Evolutionary conservation across 2,888 invertebrate genomes (phyloP), one percentile per base, ranked within the genome.

Genomic region (Cartodere bifasciata): DNA sequence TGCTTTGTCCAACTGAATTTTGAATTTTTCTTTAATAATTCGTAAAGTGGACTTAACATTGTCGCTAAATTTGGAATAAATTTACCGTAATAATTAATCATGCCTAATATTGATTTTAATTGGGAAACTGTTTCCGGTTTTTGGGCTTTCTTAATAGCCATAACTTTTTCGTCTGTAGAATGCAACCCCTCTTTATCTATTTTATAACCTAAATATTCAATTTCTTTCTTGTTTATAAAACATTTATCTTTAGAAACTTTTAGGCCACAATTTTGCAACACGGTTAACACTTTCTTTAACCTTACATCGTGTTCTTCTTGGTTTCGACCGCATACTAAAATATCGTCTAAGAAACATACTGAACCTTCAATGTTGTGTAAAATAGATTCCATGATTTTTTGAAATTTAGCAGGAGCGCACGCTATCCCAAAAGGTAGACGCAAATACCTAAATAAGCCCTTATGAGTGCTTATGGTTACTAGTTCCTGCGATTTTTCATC

Each of bases 391-490:
- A 54, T 52, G 0, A 45, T 23, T 27, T 39, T 38, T 37, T 53
- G 49, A 31, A 53, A 52, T 27, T 50, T 47, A 2, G 45, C 46
- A 0, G 50, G 48, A 4, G 44, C 49, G 16, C 40, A 43, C 3
- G 45, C 42, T 10, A 52, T 29, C 3, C 47, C 49, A 23, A 41
- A 49, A 3, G 48, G 39, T 13, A 47, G 29, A 2, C 47, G 28
- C 1, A 35, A 46, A 31, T 44, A 49, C 27, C 38, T 38, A 32
- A 34, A 48, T 13, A 49, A 29, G 1, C 49, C 47, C 23, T 37
- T 41, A 2, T 39, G 36, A 0, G 50, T 50, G 30, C 42, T 44
- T 2, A 52, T 50, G 1, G 42, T 42, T 0, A 43, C 40, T 3
- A 48, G 25, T 3, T 36, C 11, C 28, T 44, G 39, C 2, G 42